Percentiles rank a stretch among this genome's conserved stretches.
These are phyloP conservation scores for Tylochromis polylepis DNA, from an alignment of 2,113 vertebrate species.

Conservation along the genomic window DNA sequence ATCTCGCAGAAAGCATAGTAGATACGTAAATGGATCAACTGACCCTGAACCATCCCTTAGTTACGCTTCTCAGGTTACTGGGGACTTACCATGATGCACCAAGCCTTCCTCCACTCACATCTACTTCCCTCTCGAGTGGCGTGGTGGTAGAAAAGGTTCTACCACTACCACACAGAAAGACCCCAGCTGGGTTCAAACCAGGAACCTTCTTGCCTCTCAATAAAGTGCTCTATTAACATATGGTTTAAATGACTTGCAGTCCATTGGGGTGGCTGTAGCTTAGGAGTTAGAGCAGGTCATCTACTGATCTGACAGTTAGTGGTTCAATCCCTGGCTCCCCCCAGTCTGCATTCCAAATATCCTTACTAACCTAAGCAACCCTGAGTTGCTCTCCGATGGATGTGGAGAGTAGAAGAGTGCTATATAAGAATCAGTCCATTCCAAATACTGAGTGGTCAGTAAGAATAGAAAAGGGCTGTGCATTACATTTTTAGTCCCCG, in stretches of 20 bases:
- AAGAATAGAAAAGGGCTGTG: not conserved
- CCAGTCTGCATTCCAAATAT: not conserved
- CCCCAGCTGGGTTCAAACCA: not conserved
- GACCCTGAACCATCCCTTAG: accelerated
- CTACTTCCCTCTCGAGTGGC: not conserved
- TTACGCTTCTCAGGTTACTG: not conserved
- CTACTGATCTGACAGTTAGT: not conserved
- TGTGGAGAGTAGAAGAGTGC: not conserved
- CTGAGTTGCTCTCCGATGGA: not conserved
- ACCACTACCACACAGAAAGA: not conserved
- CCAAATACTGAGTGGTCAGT: not conserved
- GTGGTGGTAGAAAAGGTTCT: not conserved
- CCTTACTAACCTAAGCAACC: not conserved
- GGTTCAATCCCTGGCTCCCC: not conserved
- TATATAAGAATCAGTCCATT: not conserved
- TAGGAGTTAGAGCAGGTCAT: not conserved
- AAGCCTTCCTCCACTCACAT: not conserved
- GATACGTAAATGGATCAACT: not conserved
- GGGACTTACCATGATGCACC: not conserved
- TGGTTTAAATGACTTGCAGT: too few relatives aligned
- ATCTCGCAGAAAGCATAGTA: not conserved
- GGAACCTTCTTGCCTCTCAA: not conserved
- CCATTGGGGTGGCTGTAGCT: not conserved
- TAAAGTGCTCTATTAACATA: too few relatives aligned
- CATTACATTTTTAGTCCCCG: not conserved